These are phyloP conservation scores for Polypedilum pembai DNA, from an alignment of 1,140 invertebrate genomes.

Conservation along the genomic window DNA sequence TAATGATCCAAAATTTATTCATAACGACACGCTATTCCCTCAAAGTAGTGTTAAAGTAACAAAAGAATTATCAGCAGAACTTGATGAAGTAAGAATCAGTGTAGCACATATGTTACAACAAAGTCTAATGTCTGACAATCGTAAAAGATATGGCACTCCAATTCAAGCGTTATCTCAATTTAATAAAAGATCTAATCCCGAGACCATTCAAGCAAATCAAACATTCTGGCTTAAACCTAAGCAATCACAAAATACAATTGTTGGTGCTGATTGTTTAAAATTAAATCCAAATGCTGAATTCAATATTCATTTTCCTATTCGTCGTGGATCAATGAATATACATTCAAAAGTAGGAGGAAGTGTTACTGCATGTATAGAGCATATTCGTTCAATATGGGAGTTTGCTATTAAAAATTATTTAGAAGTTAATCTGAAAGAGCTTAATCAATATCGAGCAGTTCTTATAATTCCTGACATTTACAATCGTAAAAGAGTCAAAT, in stretches of 20 bases:
- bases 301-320: slow-evolving; percentile 84
- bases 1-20: slow-evolving; percentile 46
- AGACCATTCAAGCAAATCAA: slow-evolving; percentile 49
- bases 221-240: slow-evolving; percentile 55
- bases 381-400: slow-evolving; percentile 83
- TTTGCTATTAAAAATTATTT: slow-evolving; percentile 68
- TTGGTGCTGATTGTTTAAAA: slow-evolving; percentile 65
- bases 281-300: slow-evolving; percentile 65
- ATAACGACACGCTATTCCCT: slow-evolving; percentile 60
- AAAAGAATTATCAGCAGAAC: slow-evolving; percentile 59
- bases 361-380: slow-evolving; percentile 69
- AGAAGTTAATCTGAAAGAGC: slow-evolving; percentile 50
- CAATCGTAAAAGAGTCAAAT: slow-evolving; percentile 76
- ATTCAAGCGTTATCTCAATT: slow-evolving; percentile 81
- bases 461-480: slow-evolving; percentile 88
- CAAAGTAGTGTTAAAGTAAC: slow-evolving; percentile 51
- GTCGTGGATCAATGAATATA: slow-evolving; percentile 77
- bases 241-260: slow-evolving; percentile 47
- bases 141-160: slow-evolving; percentile 71
- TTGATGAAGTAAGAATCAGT: slow-evolving; percentile 74
- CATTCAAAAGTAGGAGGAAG: slow-evolving; percentile 77
- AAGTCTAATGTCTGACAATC: slow-evolving; percentile 72
- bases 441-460: slow-evolving; percentile 78
- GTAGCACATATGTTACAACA: slow-evolving; percentile 78
- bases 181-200: slow-evolving; percentile 66